phyloP scores from a whole-genome alignment of 2,888 invertebrate genomes.

The Epirrhoe tristata region DNA sequence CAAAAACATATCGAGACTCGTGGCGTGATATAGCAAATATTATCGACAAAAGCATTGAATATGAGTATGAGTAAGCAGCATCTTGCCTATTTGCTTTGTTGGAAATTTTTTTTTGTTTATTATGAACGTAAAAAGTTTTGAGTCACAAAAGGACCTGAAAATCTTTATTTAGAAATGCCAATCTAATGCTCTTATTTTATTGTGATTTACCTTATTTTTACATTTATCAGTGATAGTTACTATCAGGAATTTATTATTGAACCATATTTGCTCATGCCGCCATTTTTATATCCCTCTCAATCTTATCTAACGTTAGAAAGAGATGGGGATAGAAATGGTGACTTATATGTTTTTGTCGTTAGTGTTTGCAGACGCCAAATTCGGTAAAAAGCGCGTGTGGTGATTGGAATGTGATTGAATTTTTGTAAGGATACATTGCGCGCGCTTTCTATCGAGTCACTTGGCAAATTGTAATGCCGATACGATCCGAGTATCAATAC shows the following conservation, averaged over 20 bases:
- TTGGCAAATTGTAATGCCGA: slow-evolving; percentile 2
- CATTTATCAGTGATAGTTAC: not conserved
- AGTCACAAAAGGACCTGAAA: too few relatives aligned
- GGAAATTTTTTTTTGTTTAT: too few relatives aligned
- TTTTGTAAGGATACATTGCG: slow-evolving; percentile 3
- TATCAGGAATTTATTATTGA: not conserved
- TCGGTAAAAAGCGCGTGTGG: slow-evolving; percentile 7
- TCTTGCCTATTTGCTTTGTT: not conserved
- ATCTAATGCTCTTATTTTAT: too few relatives aligned
- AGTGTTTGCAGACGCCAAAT: not conserved
- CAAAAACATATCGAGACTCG: slow-evolving; percentile 62
- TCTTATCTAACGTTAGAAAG: slow-evolving; percentile 15
- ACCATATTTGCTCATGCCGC: not conserved
- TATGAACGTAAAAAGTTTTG: too few relatives aligned
- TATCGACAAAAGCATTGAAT: not conserved
- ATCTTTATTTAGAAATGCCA: too few relatives aligned
- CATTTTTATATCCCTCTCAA: slow-evolving; percentile 17
- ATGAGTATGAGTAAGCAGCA: too few relatives aligned
- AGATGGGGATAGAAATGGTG: slow-evolving; percentile 19
- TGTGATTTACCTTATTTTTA: too few relatives aligned
- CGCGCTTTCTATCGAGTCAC: slow-evolving; percentile 9
- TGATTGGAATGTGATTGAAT: slow-evolving; percentile 5
- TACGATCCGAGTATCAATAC: not conserved
- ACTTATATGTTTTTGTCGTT: not conserved
- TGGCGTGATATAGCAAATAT: not conserved